Conservation (phyloP, 2,797 vertebrate genomes). For the Anguilla anguilla region DNA sequence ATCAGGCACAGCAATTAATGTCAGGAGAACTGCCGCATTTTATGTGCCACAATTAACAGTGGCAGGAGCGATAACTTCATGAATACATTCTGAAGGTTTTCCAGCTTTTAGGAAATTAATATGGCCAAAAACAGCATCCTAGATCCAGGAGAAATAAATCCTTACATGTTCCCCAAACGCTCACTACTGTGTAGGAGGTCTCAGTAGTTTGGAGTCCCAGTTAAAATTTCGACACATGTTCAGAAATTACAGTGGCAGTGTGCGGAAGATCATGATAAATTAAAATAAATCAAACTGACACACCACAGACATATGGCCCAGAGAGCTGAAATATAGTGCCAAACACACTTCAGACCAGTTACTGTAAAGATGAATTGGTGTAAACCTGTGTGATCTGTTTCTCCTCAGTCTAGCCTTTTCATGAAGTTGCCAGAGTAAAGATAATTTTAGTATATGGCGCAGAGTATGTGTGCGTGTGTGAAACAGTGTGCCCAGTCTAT, state of each 20-base stretch:
- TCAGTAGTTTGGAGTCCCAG: not conserved
- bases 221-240: not conserved
- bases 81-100: not conserved
- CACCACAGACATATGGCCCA: not conserved
- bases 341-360: not conserved
- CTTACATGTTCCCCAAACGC: not conserved
- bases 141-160: not conserved
- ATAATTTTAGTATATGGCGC: not conserved
- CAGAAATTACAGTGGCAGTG: not conserved
- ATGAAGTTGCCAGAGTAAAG: not conserved
- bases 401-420: not conserved
- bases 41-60: not conserved
- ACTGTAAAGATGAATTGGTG: not conserved
- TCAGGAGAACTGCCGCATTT: not conserved
- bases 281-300: not conserved
- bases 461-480: not conserved
- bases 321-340: not conserved
- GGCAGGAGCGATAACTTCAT: not conserved
- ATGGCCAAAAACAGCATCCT: constrained; percentile 1
- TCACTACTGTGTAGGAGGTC: not conserved
- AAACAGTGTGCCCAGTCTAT: not conserved
- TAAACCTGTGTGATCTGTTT: not conserved
- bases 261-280: not conserved
- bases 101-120: not conserved
- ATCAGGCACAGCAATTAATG: not conserved